Conservation (phyloP, 2,113 vertebrate genomes). For the Sigmodon hispidus region DNA sequence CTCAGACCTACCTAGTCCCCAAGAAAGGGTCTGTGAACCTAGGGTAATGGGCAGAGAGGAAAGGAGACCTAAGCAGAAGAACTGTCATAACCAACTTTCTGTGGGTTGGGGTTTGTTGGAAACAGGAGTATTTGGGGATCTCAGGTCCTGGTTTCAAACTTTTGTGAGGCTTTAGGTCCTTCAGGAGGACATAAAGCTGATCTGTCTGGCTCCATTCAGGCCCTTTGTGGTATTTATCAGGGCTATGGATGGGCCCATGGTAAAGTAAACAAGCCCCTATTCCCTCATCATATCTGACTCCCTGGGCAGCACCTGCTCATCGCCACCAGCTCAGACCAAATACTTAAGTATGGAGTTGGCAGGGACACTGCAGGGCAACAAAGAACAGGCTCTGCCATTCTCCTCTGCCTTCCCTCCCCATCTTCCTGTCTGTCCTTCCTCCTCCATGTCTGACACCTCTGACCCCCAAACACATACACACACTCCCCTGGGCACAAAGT, state of each 20-base stretch:
- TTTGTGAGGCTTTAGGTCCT: not conserved
- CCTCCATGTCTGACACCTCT: not conserved
- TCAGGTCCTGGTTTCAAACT: not conserved
- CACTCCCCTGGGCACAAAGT: not conserved
- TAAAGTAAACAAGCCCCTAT: not conserved
- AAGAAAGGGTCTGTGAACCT: not conserved
- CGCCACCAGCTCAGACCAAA: not conserved
- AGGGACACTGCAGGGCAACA: not conserved
- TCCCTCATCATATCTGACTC: not conserved
- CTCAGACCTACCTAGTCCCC: constrained; percentile 35
- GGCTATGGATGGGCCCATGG: not conserved
- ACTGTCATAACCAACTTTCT: not conserved
- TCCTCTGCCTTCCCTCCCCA: not conserved
- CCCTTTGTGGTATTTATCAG: not conserved
- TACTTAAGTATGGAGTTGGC: not conserved
- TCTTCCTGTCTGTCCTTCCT: no score
- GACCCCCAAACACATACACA: not conserved
- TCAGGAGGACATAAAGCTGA: not conserved
- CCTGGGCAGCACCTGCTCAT: not conserved
- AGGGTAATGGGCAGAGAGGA: not conserved
- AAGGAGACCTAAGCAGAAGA: not conserved
- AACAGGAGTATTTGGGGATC: not conserved
- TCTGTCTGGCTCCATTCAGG: not conserved
- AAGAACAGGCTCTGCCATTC: not conserved
- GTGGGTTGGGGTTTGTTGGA: not conserved